These are phyloP conservation scores for Dolichallabes microphthalmus DNA, from an alignment of 2,113 vertebrate genomes.

Conservation along the genomic window DNA sequence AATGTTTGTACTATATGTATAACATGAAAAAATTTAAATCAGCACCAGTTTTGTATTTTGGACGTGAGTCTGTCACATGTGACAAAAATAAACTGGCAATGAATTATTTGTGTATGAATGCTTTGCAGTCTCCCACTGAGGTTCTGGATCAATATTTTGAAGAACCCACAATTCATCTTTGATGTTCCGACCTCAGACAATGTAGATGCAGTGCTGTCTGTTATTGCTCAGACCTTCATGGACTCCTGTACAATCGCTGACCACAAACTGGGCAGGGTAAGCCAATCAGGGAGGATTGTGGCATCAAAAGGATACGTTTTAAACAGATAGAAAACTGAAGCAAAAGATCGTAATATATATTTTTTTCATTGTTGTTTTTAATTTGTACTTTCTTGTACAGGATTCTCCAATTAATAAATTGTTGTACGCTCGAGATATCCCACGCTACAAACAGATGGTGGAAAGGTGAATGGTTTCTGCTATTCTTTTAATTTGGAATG, in stretches of 20 bases:
- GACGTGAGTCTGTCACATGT: neutral
- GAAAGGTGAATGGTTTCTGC: slow-evolving; percentile 58
- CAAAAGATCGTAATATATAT: neutral
- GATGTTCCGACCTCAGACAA: slow-evolving; percentile 94
- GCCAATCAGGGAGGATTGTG: slow-evolving; percentile 40
- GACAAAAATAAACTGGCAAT: neutral
- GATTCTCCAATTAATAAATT: slow-evolving; percentile 80
- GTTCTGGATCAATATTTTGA: slow-evolving; percentile 99
- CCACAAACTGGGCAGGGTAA: slow-evolving; percentile 95
- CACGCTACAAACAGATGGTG: slow-evolving; percentile 79
- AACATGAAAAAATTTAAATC: no score
- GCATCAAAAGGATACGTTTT: neutral
- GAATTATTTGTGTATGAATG: neutral
- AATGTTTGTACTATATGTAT: no score
- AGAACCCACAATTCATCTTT: slow-evolving; percentile 97
- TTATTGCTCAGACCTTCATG: slow-evolving; percentile 98
- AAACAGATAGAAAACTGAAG: neutral
- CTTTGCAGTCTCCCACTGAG: slow-evolving; percentile 84
- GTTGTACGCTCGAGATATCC: slow-evolving; percentile 77
- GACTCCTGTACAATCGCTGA: slow-evolving; percentile 96
- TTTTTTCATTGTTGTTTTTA: neutral
- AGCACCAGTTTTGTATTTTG: no score
- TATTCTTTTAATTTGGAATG: neutral
- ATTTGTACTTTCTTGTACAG: slow-evolving; percentile 50
- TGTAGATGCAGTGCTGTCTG: slow-evolving; percentile 89